Evolutionary conservation across 2,113 vertebrate species (phyloP).

Genomic region (Microtus montanus): DNA sequence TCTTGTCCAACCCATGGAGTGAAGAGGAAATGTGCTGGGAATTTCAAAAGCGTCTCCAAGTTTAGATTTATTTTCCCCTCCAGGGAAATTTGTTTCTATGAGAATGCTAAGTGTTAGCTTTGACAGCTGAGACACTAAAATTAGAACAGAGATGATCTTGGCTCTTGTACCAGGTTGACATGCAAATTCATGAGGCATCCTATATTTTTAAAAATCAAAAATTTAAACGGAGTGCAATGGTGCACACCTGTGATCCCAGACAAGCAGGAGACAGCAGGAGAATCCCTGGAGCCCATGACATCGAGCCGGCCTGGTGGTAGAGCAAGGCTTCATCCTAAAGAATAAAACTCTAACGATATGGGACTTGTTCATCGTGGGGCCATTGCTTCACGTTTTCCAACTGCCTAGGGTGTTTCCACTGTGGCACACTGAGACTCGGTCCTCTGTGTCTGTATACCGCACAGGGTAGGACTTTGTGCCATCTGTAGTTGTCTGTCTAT

Average conservation of each 20-base stretch:
- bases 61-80: neutral
- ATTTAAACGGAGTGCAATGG: neutral
- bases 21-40: neutral
- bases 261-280: neutral
- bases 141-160: slow-evolving; percentile 43
- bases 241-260: neutral
- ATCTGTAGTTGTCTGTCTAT: neutral
- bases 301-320: neutral
- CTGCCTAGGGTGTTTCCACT: neutral
- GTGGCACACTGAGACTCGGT: neutral
- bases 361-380: neutral
- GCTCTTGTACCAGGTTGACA: slow-evolving; percentile 37
- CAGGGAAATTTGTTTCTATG: neutral
- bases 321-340: neutral
- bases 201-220: slow-evolving; percentile 22
- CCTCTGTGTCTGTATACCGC: neutral
- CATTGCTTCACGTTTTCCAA: neutral
- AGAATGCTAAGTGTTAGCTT: slow-evolving; percentile 29
- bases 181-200: slow-evolving; percentile 59
- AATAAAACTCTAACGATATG: neutral
- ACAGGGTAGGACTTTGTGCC: neutral
- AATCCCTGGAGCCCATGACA: neutral
- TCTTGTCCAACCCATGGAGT: neutral
- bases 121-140: slow-evolving; percentile 58
- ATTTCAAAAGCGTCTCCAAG: neutral